Base-by-base conservation (phyloP, 2,797 vertebrate genomes). In the Lophotriccus pileatus region DNA sequence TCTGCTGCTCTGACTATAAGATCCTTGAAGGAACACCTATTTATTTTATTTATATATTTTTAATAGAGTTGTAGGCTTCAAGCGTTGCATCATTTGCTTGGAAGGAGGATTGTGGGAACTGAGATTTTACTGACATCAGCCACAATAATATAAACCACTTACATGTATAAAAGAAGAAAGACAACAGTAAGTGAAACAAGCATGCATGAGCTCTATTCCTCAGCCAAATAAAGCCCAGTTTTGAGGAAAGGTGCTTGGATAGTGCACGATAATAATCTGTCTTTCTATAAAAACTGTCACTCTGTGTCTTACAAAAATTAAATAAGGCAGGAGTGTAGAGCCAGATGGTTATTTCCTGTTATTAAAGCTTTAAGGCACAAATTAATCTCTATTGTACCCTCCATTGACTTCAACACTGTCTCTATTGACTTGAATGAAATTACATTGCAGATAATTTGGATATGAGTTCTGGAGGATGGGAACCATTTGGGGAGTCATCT, bases 311-410 rank as follows among this genome's bases (percentile, higher is more conserved):
- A 80, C 39, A 94, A 93, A 95, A 90, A 95, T 92, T 92, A 87
- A 92, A 90, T 93, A 93, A 95, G 89, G 44, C 46, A 72, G 66
- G 34, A 24, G 0, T 47, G 36, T 80, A 92, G 49, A 84, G 41
- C 68, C 86, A 87, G 74, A 70, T 85, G 72, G 64, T 64, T 95
- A 94, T 96, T 93, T 95, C 86, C 90, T 94, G 75, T 89, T 92
- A 74, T 87, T 94, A 90, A 90, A 91, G 52, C 43, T 95, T 75
- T 72, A 81, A 93, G 60, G 60, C 49, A 81, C 49, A 83, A 90
- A 95, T 94, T 80, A 77, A 80, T 90, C 86, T 90, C 37, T 60
- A 28, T 53, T 95, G 49, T 82, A 94, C 74, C 68, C 64, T 95
- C 72, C 75, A 55, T 44, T 80, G 90, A 80, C 68, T 93, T 95